Percentiles rank a stretch among this genome's conserved stretches.
Evolutionary conservation across 2,888 invertebrate species (phyloP).

Genomic region (Oscheius sp.): DNA sequence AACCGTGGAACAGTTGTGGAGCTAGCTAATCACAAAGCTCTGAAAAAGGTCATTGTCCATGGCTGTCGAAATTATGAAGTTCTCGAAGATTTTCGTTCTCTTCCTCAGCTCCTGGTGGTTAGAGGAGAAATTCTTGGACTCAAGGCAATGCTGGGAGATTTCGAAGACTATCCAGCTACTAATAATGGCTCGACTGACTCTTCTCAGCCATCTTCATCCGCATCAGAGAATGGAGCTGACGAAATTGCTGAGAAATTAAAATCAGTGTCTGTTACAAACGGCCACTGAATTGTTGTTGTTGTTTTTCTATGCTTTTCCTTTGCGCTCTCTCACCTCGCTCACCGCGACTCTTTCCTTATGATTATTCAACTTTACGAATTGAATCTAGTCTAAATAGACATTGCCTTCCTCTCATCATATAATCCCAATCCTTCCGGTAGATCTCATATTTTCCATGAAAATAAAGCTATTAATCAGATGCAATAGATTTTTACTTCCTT

Average conservation of each 20-base stretch:
- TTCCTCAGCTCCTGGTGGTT: conserved; percentile 70
- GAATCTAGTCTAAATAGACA: too few species aligned
- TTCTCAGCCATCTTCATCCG: conserved; percentile 12
- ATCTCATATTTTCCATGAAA: too few species aligned
- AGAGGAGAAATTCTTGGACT: conserved; percentile 69
- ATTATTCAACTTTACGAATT: too few species aligned
- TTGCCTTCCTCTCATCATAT: too few species aligned
- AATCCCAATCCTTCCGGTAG: too few species aligned
- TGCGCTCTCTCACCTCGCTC: too few species aligned
- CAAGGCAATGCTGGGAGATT: conserved; percentile 64
- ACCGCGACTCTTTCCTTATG: too few species aligned
- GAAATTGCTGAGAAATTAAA: conserved; percentile 18
- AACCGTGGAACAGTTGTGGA: conserved; percentile 68
- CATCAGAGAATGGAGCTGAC: conserved; percentile 1
- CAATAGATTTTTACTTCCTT: too few species aligned
- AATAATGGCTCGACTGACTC: conserved; percentile 27
- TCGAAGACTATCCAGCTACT: conserved; percentile 42
- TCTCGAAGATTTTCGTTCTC: conserved; percentile 65
- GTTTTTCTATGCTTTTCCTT: too few species aligned
- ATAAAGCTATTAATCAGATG: too few species aligned
- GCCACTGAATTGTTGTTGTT: too few species aligned
- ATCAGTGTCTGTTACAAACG: too few species aligned
- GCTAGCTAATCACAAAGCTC: conserved; percentile 60
- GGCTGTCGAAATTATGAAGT: conserved; percentile 69
- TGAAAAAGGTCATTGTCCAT: conserved; percentile 68